Percentiles rank a stretch among this genome's conserved stretches.
phyloP scores from a whole-genome alignment of 64 coral and sea anemone genomes.

The Trachythela sp. region DNA sequence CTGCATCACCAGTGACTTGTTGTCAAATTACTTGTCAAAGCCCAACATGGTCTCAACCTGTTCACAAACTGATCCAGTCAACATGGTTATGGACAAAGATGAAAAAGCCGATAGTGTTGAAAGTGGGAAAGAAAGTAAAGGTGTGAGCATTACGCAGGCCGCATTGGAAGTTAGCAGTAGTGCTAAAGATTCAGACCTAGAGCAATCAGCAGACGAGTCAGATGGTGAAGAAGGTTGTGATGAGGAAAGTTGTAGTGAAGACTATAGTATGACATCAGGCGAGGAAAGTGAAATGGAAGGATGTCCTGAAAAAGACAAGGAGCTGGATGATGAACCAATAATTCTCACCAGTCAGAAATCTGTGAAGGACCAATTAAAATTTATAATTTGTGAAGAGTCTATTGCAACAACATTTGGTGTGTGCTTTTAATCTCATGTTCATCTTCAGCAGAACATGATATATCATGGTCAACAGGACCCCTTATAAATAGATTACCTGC shows the following conservation, averaged over 20 bases:
- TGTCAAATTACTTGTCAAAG: slow-evolving; percentile 42
- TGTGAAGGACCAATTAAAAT: slow-evolving; percentile 31
- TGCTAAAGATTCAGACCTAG: slow-evolving; percentile 20
- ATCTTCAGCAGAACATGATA: neutral
- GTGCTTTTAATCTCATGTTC: neutral
- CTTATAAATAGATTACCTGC: neutral
- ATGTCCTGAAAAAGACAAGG: neutral
- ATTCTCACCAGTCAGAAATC: slow-evolving; percentile 34
- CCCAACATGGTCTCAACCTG: slow-evolving; percentile 34
- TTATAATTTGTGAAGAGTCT: slow-evolving; percentile 21
- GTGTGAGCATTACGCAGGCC: slow-evolving; percentile 25
- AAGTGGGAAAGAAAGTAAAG: slow-evolving; percentile 26
- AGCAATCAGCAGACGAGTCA: slow-evolving; percentile 29
- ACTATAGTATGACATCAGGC: slow-evolving; percentile 18
- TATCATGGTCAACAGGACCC: neutral
- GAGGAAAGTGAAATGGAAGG: slow-evolving; percentile 37
- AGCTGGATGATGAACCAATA: slow-evolving; percentile 11
- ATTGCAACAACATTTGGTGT: neutral
- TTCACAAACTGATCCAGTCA: slow-evolving; percentile 39
- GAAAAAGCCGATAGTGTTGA: slow-evolving; percentile 12
- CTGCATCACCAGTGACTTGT: too few relatives aligned
- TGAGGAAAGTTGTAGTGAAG: slow-evolving; percentile 17
- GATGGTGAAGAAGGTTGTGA: slow-evolving; percentile 32
- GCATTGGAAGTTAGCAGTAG: slow-evolving; percentile 28
- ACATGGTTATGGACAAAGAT: slow-evolving; percentile 30